Conservation (phyloP, 2,888 invertebrate species). For the Plutella xylostella region DNA sequence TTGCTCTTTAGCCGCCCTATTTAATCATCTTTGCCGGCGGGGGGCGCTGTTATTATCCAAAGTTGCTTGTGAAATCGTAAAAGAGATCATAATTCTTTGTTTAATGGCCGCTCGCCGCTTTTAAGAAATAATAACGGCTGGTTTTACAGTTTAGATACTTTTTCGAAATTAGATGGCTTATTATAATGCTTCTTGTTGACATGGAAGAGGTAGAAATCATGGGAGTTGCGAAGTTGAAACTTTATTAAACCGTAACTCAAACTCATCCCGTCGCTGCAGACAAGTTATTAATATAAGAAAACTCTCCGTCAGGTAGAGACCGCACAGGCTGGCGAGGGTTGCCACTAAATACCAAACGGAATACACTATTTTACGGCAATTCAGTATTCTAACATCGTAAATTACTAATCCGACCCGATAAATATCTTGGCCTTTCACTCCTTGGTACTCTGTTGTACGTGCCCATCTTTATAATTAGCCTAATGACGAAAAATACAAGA, state of each 20-base stretch:
- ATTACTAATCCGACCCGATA: no score
- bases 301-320: background rate
- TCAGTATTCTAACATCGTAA: no score
- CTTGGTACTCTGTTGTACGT: no score
- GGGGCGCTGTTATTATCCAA: conserved; percentile 12
- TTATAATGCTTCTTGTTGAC: no score
- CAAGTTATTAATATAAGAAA: background rate
- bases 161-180: no score
- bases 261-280: background rate
- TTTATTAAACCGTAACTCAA: background rate
- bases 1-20: conserved; percentile 29
- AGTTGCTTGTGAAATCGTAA: background rate
- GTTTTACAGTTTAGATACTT: background rate
- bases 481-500: no score
- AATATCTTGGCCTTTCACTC: no score
- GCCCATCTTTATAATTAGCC: no score
- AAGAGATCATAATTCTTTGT: no score
- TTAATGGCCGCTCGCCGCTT: background rate
- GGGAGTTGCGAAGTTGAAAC: background rate
- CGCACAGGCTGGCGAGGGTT: conserved; percentile 17
- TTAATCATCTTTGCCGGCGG: conserved; percentile 1
- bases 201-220: no score
- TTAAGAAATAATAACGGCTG: background rate
- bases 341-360: no score
- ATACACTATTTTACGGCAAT: no score